Conservation (phyloP, 1,140 invertebrate genomes). For the Drosophila subpulchrella region DNA sequence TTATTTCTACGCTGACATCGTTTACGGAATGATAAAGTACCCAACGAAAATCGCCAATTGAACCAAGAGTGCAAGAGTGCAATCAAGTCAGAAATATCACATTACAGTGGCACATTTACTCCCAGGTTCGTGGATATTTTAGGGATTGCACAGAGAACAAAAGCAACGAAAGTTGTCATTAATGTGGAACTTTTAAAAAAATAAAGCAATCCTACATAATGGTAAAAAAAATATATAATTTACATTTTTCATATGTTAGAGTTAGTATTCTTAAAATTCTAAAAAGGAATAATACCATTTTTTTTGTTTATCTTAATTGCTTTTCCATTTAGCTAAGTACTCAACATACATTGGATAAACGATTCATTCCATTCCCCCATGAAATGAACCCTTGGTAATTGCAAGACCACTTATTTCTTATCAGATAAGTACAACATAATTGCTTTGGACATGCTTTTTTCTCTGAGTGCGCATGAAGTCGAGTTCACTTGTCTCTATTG, state of each 20-base stretch:
- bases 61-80: constrained; percentile 54
- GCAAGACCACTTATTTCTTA: not conserved
- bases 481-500: constrained; percentile 42
- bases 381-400: not conserved
- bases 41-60: constrained; percentile 53
- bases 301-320: not conserved
- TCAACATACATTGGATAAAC: not conserved
- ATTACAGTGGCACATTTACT: constrained; percentile 50
- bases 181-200: not conserved
- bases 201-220: no score
- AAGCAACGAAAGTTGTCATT: not conserved
- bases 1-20: constrained; percentile 50
- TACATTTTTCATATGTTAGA: no score
- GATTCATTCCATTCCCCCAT: not conserved
- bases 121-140: constrained; percentile 6
- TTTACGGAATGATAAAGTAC: constrained; percentile 46
- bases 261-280: no score
- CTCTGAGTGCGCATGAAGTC: constrained; percentile 1
- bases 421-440: not conserved
- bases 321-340: not conserved
- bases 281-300: no score
- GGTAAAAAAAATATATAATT: no score
- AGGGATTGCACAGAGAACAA: not conserved
- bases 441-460: not conserved
- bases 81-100: constrained; percentile 77